These are phyloP conservation scores for Balaenoptera acutorostrata DNA, from an alignment of 2,113 vertebrate species.

Conservation along the genomic window DNA sequence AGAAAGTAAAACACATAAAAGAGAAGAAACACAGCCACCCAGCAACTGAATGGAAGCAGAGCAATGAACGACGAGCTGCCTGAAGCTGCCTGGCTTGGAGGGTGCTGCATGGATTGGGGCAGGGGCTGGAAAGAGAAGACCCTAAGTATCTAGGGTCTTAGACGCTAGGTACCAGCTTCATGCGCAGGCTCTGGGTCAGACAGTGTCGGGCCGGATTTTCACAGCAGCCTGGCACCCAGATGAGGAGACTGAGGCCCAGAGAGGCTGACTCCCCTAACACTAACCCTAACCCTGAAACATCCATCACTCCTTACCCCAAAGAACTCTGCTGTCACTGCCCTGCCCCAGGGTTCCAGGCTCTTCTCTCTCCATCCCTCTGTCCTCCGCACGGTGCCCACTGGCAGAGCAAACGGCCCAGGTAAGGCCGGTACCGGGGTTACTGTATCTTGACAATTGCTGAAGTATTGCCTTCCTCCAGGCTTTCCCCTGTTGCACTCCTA, in stretches of 20 bases:
- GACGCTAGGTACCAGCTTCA: not conserved
- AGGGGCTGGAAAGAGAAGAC: not conserved
- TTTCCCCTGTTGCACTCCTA: not conserved
- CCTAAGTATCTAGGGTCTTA: not conserved
- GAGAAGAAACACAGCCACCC: not conserved
- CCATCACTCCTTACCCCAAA: not conserved
- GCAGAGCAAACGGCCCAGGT: not conserved
- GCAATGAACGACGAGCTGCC: not conserved
- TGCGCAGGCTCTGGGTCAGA: not conserved
- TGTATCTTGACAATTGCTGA: not conserved
- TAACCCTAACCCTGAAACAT: not conserved
- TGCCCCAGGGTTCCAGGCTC: not conserved
- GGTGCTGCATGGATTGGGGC: not conserved
- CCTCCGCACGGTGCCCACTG: not conserved
- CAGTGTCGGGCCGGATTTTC: not conserved
- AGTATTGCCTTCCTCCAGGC: not conserved
- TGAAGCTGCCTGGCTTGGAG: not conserved
- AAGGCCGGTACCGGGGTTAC: not conserved
- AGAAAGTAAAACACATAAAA: slow-evolving; percentile 47
- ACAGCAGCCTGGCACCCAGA: not conserved
- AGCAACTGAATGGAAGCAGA: not conserved
- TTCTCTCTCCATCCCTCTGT: not conserved
- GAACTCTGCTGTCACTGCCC: not conserved
- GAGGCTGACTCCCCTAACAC: not conserved
- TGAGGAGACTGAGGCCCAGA: not conserved